Conservation (phyloP, 2,888 invertebrate genomes). For the Embidobia sp. region DNA sequence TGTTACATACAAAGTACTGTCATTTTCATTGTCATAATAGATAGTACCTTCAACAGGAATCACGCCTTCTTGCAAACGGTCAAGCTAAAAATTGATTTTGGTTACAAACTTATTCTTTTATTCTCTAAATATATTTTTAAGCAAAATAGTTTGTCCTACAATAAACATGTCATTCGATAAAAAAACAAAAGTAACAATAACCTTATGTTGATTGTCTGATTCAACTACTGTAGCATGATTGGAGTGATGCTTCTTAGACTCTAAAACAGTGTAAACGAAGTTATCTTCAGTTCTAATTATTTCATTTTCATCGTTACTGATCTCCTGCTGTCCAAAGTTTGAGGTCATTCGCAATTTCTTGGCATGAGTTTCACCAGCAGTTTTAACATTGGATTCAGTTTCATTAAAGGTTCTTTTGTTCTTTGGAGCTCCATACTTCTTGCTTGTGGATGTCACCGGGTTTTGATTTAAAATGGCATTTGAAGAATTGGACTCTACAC, state of each 20-base stretch:
- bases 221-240: conserved; percentile 31
- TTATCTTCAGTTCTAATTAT: conserved; percentile 78
- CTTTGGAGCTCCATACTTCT: conserved; percentile 24
- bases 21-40: conserved; percentile 79
- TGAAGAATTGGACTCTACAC: conserved; percentile 36
- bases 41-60: conserved; percentile 78
- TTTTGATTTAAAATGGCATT: conserved; percentile 12
- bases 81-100: conserved; percentile 72
- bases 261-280: conserved; percentile 78
- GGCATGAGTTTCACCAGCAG: conserved; percentile 15
- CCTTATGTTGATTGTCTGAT: conserved; percentile 42
- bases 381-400: conserved; percentile 10
- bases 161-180: too few species aligned
- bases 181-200: conserved; percentile 14
- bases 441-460: background rate
- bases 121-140: too few species aligned
- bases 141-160: background rate
- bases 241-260: conserved; percentile 73
- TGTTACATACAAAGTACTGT: conserved; percentile 76
- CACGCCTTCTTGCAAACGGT: conserved; percentile 74
- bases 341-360: conserved; percentile 57
- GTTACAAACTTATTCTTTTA: too few species aligned
- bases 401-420: conserved; percentile 37
- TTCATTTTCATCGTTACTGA: conserved; percentile 64
- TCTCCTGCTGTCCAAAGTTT: conserved; percentile 64